phyloP scores from a whole-genome alignment of 2,113 vertebrate genomes.

The Etheostoma cragini region DNA sequence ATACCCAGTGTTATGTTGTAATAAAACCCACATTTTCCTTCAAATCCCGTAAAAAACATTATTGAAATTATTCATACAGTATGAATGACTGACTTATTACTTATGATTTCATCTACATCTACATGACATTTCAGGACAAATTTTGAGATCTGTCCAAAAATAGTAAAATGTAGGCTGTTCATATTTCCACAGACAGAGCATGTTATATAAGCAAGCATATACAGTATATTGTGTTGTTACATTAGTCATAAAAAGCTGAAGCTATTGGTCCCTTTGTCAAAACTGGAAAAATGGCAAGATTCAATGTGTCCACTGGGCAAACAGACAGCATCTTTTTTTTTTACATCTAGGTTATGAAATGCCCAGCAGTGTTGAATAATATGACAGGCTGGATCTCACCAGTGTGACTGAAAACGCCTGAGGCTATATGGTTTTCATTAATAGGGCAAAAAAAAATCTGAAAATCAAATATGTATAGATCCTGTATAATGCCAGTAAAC shows the following conservation, averaged over 20 bases:
- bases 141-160: not conserved
- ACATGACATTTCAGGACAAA: not conserved
- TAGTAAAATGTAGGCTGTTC: not conserved
- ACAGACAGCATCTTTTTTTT: not conserved
- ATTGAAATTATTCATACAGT: not conserved
- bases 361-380: not conserved
- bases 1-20: not conserved
- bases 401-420: constrained; percentile 6
- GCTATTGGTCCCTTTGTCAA: not conserved
- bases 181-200: not conserved
- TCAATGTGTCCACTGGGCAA: not conserved
- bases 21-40: not conserved
- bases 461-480: constrained; percentile 18
- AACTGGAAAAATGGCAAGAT: not conserved
- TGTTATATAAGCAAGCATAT: not conserved
- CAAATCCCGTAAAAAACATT: not conserved
- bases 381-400: not conserved
- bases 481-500: constrained; percentile 2
- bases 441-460: not conserved
- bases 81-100: too few relatives aligned
- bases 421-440: constrained; percentile 16
- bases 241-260: not conserved
- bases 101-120: not conserved
- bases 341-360: not conserved
- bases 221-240: not conserved